Conservation (phyloP, 2,797 vertebrate species). For the Neomorphus geoffroyi region DNA sequence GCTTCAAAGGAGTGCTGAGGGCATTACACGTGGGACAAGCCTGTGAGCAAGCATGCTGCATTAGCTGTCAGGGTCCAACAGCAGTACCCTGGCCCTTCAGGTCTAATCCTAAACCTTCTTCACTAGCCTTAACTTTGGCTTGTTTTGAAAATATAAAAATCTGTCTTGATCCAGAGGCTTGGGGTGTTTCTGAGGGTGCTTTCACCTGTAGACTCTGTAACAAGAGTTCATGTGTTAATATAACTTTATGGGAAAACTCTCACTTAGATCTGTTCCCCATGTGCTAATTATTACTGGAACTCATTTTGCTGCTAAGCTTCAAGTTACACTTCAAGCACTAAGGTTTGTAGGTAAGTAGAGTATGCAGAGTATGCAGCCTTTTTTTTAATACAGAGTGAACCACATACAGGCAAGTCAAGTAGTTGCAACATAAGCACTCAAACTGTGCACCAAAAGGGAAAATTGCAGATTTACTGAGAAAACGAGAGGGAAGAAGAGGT, state of each 20-base stretch:
- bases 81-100: background rate
- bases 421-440: background rate
- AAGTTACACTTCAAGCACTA: background rate
- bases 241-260: background rate
- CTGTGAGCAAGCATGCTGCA: background rate
- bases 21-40: fast-evolving
- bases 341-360: background rate
- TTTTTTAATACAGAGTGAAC: background rate
- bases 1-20: background rate
- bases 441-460: background rate
- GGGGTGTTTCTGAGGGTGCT: background rate
- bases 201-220: background rate
- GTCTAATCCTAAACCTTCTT: background rate
- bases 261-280: background rate
- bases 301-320: background rate
- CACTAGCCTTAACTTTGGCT: background rate
- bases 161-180: background rate
- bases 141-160: background rate
- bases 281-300: background rate
- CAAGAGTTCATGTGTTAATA: background rate
- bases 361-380: background rate
- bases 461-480: background rate
- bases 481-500: background rate
- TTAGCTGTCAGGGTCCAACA: background rate
- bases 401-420: fast-evolving